phyloP scores from a whole-genome alignment of 2,888 invertebrate species.

The Limnephilus rhombicus region DNA sequence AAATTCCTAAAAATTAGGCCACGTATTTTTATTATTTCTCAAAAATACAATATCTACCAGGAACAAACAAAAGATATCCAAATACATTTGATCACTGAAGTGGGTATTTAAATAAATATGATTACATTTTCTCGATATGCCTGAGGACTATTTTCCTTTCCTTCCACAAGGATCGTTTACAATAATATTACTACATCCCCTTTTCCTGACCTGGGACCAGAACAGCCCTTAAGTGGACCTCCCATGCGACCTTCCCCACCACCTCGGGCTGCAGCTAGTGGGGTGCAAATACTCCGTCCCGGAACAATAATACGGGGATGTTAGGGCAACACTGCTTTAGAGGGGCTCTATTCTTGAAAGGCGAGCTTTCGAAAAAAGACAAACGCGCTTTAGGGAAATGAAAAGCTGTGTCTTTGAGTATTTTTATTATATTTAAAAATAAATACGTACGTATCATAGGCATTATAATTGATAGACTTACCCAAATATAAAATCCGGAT shows the following conservation, averaged over 20 bases:
- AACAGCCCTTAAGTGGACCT: neutral
- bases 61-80: neutral
- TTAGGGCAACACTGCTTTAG: neutral
- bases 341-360: neutral
- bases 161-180: neutral
- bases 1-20: neutral
- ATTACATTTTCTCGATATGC: neutral
- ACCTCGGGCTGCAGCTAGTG: neutral
- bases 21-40: neutral
- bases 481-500: too few relatives aligned
- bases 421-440: neutral
- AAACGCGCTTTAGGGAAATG: neutral
- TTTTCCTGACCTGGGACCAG: constrained; percentile 6
- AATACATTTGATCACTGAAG: neutral
- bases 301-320: neutral
- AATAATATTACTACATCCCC: neutral
- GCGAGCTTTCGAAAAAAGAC: neutral
- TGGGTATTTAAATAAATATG: neutral
- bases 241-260: neutral
- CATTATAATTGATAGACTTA: too few relatives aligned
- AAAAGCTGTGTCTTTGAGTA: neutral
- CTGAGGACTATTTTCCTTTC: neutral
- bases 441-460: too few relatives aligned
- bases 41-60: neutral
- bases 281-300: neutral